Evolutionary conservation across 2,113 vertebrate species (phyloP).

Genomic region (Muntiacus muntjak): DNA sequence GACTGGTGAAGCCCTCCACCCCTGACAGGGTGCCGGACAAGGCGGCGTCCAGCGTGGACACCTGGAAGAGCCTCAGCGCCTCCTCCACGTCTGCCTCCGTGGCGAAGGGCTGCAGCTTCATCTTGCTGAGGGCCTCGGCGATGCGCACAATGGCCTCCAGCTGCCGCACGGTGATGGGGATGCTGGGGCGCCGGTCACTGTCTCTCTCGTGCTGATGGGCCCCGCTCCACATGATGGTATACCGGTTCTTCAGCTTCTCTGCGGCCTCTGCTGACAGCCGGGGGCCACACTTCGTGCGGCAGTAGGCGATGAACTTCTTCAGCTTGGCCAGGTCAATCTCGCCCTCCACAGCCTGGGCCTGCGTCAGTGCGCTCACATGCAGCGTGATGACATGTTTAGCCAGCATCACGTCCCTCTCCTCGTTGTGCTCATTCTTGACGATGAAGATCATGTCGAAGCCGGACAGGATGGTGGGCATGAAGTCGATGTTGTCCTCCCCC

Average conservation of each 20-base stretch:
- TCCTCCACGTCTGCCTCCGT: conserved; percentile 94
- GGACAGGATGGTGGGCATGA: conserved; percentile 99
- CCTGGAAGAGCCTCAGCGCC: conserved; percentile 94
- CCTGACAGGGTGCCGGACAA: conserved; percentile 93
- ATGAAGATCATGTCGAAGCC: conserved; percentile 99
- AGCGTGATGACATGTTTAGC: conserved; percentile 98
- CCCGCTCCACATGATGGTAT: conserved; percentile 94
- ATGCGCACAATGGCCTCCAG: conserved; percentile 95
- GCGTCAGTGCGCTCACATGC: conserved; percentile 92
- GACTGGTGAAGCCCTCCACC: no score
- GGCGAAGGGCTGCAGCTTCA: conserved; percentile 96
- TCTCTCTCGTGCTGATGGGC: conserved; percentile 94
- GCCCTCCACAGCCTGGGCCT: conserved; percentile 91
- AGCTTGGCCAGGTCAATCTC: conserved; percentile 91
- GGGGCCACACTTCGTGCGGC: conserved; percentile 90
- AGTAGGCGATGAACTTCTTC: conserved; percentile 95
- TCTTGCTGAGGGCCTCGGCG: conserved; percentile 94
- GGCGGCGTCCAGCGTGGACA: conserved; percentile 95
- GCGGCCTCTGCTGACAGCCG: conserved; percentile 90
- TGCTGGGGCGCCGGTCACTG: conserved; percentile 88
- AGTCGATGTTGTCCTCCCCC: conserved; percentile 98
- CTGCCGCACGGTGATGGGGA: conserved; percentile 93
- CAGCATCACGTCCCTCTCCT: conserved; percentile 94
- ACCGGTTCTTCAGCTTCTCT: conserved; percentile 97
- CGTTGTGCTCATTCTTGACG: conserved; percentile 95